These are phyloP conservation scores for Acrobasis suavella DNA, from an alignment of 2,888 invertebrate genomes.

Conservation along the genomic window DNA sequence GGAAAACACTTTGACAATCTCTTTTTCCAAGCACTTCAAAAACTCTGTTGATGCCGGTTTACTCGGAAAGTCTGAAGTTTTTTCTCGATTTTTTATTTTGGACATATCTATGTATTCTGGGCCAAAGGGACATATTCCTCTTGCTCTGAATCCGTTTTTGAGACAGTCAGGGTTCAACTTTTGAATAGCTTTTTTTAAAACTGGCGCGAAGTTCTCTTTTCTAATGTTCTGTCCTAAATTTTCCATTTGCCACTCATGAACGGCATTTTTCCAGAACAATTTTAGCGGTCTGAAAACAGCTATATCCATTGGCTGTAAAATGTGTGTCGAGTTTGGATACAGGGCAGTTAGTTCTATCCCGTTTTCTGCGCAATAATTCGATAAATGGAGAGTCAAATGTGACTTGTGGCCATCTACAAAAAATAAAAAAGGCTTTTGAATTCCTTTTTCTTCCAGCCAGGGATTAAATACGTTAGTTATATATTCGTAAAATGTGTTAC, in stretches of 20 bases:
- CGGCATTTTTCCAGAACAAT: slow-evolving; percentile 26
- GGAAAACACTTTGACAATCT: too few relatives aligned
- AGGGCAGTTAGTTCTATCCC: slow-evolving; percentile 27
- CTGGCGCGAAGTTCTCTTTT: background rate
- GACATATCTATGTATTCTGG: too few relatives aligned
- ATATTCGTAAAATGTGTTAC: slow-evolving; percentile 48
- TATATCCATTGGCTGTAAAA: slow-evolving; percentile 32
- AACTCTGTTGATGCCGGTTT: too few relatives aligned
- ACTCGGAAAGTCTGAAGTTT: too few relatives aligned
- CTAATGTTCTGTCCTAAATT: background rate
- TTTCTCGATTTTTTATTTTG: too few relatives aligned
- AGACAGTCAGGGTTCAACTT: background rate
- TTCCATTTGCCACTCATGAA: background rate
- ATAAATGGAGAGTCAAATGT: slow-evolving; percentile 30
- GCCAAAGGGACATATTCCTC: too few relatives aligned
- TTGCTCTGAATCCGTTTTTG: slow-evolving; percentile 2
- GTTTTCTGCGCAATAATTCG: slow-evolving; percentile 28
- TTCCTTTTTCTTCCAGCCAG: slow-evolving; percentile 38
- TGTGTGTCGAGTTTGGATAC: slow-evolving; percentile 30
- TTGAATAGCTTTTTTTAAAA: background rate
- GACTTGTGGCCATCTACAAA: slow-evolving; percentile 34
- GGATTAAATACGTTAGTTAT: slow-evolving; percentile 46
- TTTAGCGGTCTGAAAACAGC: slow-evolving; percentile 33
- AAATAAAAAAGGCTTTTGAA: slow-evolving; percentile 27
- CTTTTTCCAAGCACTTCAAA: too few relatives aligned